Evolutionary conservation across 2,113 vertebrate genomes (phyloP).

Genomic region (Rhabdomys dilectus): DNA sequence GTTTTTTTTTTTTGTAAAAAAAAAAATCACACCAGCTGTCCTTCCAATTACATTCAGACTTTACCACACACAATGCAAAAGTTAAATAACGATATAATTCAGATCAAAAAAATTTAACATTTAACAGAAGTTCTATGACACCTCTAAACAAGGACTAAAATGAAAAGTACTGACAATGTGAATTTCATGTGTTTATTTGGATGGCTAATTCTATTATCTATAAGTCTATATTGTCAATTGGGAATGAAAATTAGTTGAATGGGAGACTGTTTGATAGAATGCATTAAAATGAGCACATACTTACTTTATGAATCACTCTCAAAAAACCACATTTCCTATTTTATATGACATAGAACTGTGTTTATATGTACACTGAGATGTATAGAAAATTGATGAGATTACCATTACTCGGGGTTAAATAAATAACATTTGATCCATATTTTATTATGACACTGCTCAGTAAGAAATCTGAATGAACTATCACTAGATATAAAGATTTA

Average conservation of each 20-base stretch:
- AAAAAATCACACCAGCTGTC: background rate
- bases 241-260: background rate
- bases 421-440: background rate
- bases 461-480: background rate
- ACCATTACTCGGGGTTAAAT: background rate
- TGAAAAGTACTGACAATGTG: background rate
- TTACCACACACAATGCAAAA: background rate
- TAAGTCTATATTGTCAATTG: background rate
- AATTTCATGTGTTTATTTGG: background rate
- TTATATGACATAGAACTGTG: background rate
- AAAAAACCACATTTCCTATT: background rate
- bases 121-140: background rate
- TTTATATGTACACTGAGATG: background rate
- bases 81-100: background rate
- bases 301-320: background rate
- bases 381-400: background rate
- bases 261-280: background rate
- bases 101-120: background rate
- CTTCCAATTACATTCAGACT: background rate
- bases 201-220: background rate
- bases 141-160: background rate
- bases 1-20: background rate
- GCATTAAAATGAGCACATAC: background rate
- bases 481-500: background rate
- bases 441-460: background rate